Conservation (phyloP, 2,888 invertebrate species). For the Agrotis segetum region DNA sequence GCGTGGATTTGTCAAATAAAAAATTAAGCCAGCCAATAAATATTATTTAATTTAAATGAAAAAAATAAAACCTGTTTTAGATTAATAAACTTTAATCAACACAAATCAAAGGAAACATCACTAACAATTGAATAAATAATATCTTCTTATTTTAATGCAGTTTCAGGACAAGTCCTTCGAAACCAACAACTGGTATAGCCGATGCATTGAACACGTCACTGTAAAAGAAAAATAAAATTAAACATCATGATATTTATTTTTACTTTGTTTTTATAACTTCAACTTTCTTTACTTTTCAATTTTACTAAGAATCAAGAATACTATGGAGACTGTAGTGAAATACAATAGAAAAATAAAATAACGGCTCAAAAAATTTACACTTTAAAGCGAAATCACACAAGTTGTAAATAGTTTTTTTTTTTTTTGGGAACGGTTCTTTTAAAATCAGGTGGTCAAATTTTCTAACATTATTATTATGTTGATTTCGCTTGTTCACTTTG, state of each 20-base stretch:
- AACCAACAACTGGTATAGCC: conserved; percentile 77
- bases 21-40: too few species aligned
- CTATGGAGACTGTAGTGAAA: background rate
- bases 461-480: too few species aligned
- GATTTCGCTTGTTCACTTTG: too few species aligned
- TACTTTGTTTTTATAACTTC: conserved; percentile 7
- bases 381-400: too few species aligned
- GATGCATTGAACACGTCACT: conserved; percentile 79
- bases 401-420: too few species aligned
- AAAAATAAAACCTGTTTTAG: background rate
- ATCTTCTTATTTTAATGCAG: conserved; percentile 47
- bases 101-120: background rate
- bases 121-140: background rate
- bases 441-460: too few species aligned
- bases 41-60: too few species aligned
- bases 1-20: too few species aligned
- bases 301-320: background rate
- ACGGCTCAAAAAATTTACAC: background rate
- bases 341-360: too few species aligned
- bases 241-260: background rate
- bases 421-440: too few species aligned
- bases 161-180: conserved; percentile 84
- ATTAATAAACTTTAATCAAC: conserved; percentile 15
- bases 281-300: background rate
- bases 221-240: conserved; percentile 53